These are phyloP conservation scores for Eulemur coronatus DNA, from an alignment of 2,797 vertebrate genomes.

Conservation along the genomic window DNA sequence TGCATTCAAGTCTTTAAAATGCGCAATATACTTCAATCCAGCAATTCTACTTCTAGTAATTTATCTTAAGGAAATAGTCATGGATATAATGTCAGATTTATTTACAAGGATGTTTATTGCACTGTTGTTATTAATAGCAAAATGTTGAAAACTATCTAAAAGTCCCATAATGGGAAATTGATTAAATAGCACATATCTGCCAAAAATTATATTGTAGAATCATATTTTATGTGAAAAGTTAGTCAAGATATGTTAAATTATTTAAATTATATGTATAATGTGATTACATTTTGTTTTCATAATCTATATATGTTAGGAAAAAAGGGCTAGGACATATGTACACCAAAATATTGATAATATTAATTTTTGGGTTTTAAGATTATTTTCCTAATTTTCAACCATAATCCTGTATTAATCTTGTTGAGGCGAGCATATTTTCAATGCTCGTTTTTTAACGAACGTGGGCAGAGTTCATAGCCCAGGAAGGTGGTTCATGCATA, in stretches of 20 bases:
- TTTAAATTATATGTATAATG: not conserved
- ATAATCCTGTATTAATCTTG: not conserved
- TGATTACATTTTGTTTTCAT: not conserved
- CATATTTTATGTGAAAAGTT: not conserved
- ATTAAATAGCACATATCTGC: not conserved
- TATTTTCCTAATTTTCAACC: not conserved
- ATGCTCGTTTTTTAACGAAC: not conserved
- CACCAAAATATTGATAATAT: not conserved
- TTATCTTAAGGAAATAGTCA: conserved; percentile 18
- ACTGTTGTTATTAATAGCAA: not conserved
- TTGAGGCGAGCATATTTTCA: not conserved
- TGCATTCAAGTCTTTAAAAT: not conserved
- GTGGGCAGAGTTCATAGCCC: not conserved
- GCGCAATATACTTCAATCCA: not conserved
- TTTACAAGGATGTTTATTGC: not conserved
- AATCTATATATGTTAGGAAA: not conserved
- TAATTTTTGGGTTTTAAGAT: not conserved
- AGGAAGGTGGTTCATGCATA: not conserved
- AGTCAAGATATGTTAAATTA: not conserved
- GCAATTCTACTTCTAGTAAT: not conserved
- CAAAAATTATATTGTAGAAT: not conserved
- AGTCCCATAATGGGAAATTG: not conserved
- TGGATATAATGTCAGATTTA: not conserved
- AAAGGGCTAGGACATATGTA: not conserved
- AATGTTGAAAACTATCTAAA: not conserved